Evolutionary conservation across 2,888 invertebrate genomes (phyloP).

Genomic region (Cenopis cana): DNA sequence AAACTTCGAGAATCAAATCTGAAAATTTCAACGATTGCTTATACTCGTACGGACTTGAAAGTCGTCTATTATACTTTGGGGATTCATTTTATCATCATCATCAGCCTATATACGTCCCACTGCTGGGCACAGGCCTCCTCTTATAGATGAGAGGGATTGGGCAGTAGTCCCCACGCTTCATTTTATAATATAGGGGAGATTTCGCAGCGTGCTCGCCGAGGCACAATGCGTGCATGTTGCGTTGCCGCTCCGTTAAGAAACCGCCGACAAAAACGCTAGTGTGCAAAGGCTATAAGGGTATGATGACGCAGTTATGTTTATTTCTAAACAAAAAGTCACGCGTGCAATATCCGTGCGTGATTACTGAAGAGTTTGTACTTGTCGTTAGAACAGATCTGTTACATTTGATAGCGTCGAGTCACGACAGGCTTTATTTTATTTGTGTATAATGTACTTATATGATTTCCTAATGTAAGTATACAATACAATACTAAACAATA

Average conservation of each 20-base stretch:
- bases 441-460: background rate
- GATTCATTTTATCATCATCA: background rate
- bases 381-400: slow-evolving; percentile 16
- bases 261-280: too few relatives aligned
- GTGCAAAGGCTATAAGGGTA: too few relatives aligned
- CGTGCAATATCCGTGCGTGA: background rate
- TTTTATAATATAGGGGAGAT: too few relatives aligned
- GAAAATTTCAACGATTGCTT: background rate
- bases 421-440: background rate
- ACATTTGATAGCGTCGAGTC: slow-evolving; percentile 7
- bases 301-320: too few relatives aligned
- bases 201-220: too few relatives aligned
- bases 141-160: too few relatives aligned
- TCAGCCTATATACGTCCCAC: too few relatives aligned
- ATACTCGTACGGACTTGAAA: background rate
- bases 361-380: slow-evolving; percentile 4
- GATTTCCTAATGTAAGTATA: background rate
- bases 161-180: too few relatives aligned
- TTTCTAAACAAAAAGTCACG: slow-evolving; percentile 2
- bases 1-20: background rate
- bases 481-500: too few relatives aligned
- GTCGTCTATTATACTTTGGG: background rate
- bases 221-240: too few relatives aligned
- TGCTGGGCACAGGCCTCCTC: too few relatives aligned
- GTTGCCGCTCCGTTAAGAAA: too few relatives aligned